A percentile compares a stretch with the other conserved stretches of the same genome.
Conservation (phyloP, 2,888 invertebrate genomes). For the Drosophila setosimentum region DNA sequence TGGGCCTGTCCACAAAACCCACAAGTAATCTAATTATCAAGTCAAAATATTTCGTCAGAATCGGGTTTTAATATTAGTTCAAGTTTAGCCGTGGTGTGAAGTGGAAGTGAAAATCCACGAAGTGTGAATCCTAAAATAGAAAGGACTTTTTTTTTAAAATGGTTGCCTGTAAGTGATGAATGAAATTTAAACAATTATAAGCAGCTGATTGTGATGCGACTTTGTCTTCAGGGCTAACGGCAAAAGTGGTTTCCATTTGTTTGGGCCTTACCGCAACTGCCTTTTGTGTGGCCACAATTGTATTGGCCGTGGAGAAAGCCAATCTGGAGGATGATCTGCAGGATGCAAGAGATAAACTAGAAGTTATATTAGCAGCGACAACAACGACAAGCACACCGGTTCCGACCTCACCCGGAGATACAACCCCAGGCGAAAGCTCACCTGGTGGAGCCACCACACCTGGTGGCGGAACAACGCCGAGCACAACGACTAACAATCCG, state of each 20-base stretch:
- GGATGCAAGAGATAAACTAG: conserved; percentile 78
- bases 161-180: conserved; percentile 68
- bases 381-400: conserved; percentile 36
- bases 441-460: conserved; percentile 1
- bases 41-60: conserved; percentile 62
- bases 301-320: conserved; percentile 85
- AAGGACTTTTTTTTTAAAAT: conserved; percentile 51
- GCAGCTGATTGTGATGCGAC: not conserved
- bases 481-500: conserved; percentile 30
- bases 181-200: not conserved
- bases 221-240: conserved; percentile 69
- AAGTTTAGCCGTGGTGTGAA: conserved; percentile 33
- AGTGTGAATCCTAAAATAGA: conserved; percentile 13
- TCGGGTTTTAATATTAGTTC: conserved; percentile 50
- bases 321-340: conserved; percentile 79
- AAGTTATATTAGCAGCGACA: conserved; percentile 43
- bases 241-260: conserved; percentile 78
- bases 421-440: conserved; percentile 2
- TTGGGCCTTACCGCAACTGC: conserved; percentile 79
- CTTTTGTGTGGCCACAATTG: conserved; percentile 87
- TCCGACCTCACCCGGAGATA: conserved; percentile 4
- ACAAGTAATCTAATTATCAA: conserved; percentile 47
- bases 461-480: conserved; percentile 3
- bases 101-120: conserved; percentile 46
- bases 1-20: not conserved